phyloP scores from a whole-genome alignment of 2,888 invertebrate species.

The Netelia inedita region DNA sequence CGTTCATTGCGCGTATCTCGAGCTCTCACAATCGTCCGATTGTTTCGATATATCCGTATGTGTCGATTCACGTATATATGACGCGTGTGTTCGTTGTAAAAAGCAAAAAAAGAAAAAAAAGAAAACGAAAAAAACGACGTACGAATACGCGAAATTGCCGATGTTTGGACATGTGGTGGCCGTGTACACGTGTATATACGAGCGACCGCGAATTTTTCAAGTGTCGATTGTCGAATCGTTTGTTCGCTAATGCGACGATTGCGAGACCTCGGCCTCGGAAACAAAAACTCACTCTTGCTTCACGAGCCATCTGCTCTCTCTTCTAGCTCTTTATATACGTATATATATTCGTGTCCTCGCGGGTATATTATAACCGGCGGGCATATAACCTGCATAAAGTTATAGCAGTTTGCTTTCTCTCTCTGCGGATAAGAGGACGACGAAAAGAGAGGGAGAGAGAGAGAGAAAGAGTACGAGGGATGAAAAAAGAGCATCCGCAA shows the following conservation, averaged over 20 bases:
- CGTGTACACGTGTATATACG: slow-evolving; percentile 3
- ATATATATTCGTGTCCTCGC: slow-evolving; percentile 28
- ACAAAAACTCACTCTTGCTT: slow-evolving; percentile 80
- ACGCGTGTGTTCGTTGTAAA: slow-evolving; percentile 27
- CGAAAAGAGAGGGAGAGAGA: background rate
- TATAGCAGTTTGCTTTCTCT: slow-evolving; percentile 34
- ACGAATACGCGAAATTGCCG: slow-evolving; percentile 48
- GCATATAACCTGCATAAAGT: slow-evolving; percentile 31
- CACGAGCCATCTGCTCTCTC: slow-evolving; percentile 72
- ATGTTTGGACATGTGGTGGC: slow-evolving; percentile 73
- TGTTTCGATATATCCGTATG: slow-evolving; percentile 66
- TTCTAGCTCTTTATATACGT: slow-evolving; percentile 36
- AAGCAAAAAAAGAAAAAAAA: background rate
- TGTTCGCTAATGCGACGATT: slow-evolving; percentile 84
- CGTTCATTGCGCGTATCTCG: slow-evolving; percentile 44
- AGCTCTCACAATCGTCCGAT: slow-evolving; percentile 65
- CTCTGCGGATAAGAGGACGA: slow-evolving; percentile 34
- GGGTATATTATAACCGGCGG: slow-evolving; percentile 31
- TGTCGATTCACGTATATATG: slow-evolving; percentile 37
- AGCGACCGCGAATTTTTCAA: slow-evolving; percentile 69
- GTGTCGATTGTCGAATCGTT: slow-evolving; percentile 82
- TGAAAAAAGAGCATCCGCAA: slow-evolving; percentile 83
- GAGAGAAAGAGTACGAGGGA: slow-evolving; percentile 62
- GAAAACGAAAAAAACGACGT: slow-evolving; percentile 29
- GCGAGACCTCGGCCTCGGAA: slow-evolving; percentile 81